Evolutionary conservation across 2,888 invertebrate species (phyloP).

Genomic region (Andrena bicolor): DNA sequence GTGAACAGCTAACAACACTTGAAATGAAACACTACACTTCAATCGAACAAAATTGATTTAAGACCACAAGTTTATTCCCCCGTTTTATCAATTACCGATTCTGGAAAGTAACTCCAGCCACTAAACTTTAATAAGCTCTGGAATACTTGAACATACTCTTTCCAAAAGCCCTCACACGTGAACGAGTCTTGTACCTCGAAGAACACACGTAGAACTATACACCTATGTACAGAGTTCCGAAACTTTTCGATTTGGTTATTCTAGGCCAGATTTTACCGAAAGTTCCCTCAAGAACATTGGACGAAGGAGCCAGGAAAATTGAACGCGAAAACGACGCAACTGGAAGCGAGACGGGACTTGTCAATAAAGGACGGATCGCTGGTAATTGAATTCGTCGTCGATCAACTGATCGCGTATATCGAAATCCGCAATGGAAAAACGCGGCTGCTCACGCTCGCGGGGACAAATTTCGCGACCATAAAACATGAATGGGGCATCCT

Average conservation of each 20-base stretch:
- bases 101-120: background rate
- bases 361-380: constrained; percentile 38
- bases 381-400: constrained; percentile 47
- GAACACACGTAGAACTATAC: background rate
- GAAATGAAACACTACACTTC: no score
- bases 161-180: background rate
- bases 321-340: constrained; percentile 2
- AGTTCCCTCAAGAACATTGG: background rate
- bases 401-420: constrained; percentile 32
- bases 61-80: no score
- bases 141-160: background rate
- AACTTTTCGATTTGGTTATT: constrained; percentile 17
- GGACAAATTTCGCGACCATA: constrained; percentile 3
- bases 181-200: background rate
- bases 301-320: background rate
- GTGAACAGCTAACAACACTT: no score
- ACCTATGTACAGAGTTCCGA: background rate
- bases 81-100: no score
- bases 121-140: background rate
- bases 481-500: background rate
- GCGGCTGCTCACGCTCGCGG: background rate
- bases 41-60: no score
- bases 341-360: constrained; percentile 23
- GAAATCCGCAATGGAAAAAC: constrained; percentile 28
- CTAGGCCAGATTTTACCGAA: background rate